Percentiles rank a stretch among this genome's conserved stretches.
These are phyloP conservation scores for Micrastur ruficollis DNA, from an alignment of 2,797 vertebrate species.

Conservation along the genomic window DNA sequence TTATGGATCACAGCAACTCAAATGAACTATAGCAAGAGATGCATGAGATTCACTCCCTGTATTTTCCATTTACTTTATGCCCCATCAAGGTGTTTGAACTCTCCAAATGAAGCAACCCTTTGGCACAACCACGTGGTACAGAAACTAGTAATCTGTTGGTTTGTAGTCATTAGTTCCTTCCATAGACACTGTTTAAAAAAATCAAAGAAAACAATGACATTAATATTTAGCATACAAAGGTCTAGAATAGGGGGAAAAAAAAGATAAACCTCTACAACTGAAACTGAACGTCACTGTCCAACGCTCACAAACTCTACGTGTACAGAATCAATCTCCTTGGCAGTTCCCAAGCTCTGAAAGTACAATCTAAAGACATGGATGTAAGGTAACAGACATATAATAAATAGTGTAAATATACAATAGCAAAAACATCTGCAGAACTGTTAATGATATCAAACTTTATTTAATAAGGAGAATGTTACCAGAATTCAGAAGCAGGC, in stretches of 20 bases:
- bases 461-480: neutral
- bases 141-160: neutral
- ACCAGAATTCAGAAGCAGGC: neutral
- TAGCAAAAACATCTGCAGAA: neutral
- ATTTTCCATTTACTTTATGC: neutral
- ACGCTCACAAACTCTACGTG: accelerated
- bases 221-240: neutral
- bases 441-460: neutral
- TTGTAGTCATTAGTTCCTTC: neutral
- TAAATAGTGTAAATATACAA: neutral
- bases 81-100: neutral
- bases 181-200: neutral
- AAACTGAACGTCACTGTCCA: neutral
- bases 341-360: neutral
- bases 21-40: neutral
- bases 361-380: neutral
- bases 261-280: neutral
- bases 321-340: neutral
- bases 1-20: neutral
- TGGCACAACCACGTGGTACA: neutral
- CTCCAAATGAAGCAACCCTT: neutral
- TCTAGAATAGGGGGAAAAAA: neutral
- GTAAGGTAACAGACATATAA: neutral
- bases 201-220: neutral
- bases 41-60: neutral